Evolutionary conservation across 2,888 invertebrate genomes (phyloP).

Genomic region (Drosophila neutralis): DNA sequence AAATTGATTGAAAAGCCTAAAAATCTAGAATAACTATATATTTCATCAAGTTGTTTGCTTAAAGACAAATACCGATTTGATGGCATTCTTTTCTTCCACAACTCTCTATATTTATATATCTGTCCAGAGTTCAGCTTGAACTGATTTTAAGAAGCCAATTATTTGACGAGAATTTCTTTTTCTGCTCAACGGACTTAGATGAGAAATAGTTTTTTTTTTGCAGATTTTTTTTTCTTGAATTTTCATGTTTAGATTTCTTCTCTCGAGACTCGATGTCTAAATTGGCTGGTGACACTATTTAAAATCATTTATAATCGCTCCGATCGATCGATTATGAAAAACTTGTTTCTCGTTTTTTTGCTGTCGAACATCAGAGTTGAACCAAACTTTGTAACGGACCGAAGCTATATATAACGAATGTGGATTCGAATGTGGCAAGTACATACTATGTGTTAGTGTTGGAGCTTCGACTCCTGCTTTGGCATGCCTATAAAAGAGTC

Average conservation of each 20-base stretch:
- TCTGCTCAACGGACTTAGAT: background rate
- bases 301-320: background rate
- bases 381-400: constrained; percentile 1
- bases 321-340: constrained; percentile 8
- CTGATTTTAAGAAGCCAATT: background rate
- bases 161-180: background rate
- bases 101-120: background rate
- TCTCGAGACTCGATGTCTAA: background rate
- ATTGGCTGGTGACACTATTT: background rate
- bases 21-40: background rate
- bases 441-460: background rate
- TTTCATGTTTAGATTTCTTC: background rate
- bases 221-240: background rate
- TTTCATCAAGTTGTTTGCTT: too few relatives aligned
- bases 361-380: background rate
- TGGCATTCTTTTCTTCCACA: background rate
- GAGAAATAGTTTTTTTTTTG: background rate
- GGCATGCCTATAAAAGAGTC: background rate
- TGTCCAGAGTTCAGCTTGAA: background rate
- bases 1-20: background rate
- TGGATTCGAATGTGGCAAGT: constrained; percentile 6
- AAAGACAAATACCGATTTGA: background rate
- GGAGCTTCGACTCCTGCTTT: background rate
- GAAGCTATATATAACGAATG: background rate
- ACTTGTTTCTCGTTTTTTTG: background rate